Conservation (phyloP, 2,113 vertebrate species). For the Nesogale talazaci region DNA sequence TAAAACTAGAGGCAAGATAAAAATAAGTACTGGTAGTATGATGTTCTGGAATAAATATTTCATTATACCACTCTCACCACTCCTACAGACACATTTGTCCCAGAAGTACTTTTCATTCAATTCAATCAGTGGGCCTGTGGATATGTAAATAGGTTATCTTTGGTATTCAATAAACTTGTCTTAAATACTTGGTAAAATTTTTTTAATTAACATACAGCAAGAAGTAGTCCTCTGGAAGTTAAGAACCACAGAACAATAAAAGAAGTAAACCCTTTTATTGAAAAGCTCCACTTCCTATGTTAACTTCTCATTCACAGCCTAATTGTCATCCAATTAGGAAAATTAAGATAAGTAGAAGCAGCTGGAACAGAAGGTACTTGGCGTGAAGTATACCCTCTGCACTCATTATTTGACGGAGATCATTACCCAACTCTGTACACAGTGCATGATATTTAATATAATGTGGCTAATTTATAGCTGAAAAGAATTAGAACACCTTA, state of each 20-base stretch:
- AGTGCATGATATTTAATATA: conserved; percentile 66
- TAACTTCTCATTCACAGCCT: conserved; percentile 72
- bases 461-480: conserved; percentile 64
- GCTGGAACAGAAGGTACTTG: conserved; percentile 76
- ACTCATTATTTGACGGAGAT: conserved; percentile 76
- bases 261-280: conserved; percentile 74
- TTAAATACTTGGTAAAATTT: conserved; percentile 55
- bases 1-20: not conserved
- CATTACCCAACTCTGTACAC: conserved; percentile 74
- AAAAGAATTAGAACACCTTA: conserved; percentile 54
- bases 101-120: not conserved
- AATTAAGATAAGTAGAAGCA: conserved; percentile 81
- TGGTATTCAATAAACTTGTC: conserved; percentile 20
- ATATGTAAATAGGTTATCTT: conserved; percentile 6
- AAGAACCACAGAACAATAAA: conserved; percentile 73
- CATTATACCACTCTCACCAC: not conserved
- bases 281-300: conserved; percentile 71
- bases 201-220: conserved; percentile 64
- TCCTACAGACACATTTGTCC: not conserved
- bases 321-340: conserved; percentile 79
- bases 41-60: conserved; percentile 4
- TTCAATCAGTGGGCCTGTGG: not conserved
- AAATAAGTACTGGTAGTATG: conserved; percentile 10
- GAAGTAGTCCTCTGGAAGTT: conserved; percentile 64
- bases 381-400: conserved; percentile 68